phyloP scores from a whole-genome alignment of 2,113 vertebrate species.

The Sander lucioperca region DNA sequence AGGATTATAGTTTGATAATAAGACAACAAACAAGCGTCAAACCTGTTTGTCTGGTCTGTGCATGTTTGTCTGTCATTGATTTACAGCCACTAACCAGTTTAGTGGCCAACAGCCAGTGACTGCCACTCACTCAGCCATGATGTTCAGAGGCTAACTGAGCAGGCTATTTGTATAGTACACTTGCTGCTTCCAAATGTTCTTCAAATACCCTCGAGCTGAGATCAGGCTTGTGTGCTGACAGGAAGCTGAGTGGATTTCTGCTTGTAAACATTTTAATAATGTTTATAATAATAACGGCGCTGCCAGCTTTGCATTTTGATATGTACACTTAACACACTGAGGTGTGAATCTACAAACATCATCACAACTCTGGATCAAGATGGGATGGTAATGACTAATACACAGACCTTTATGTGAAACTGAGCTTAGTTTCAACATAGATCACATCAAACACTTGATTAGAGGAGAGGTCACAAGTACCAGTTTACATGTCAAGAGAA shows the following conservation, averaged over 20 bases:
- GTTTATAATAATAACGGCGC: background rate
- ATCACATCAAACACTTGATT: slow-evolving; percentile 10
- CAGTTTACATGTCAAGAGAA: background rate
- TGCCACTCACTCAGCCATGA: slow-evolving; percentile 25
- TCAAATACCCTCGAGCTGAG: slow-evolving; percentile 53
- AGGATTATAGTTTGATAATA: slow-evolving; percentile 51
- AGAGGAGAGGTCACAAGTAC: background rate
- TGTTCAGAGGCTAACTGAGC: slow-evolving; percentile 37
- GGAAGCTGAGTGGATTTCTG: slow-evolving; percentile 37
- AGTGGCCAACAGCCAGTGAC: slow-evolving; percentile 53
- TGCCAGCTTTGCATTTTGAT: background rate
- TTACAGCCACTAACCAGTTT: slow-evolving; percentile 54
- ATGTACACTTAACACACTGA: slow-evolving; percentile 22
- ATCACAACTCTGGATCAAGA: background rate
- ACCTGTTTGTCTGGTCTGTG: slow-evolving; percentile 60
- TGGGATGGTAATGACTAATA: background rate
- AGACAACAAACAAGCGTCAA: slow-evolving; percentile 45
- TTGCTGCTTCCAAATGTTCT: slow-evolving; percentile 49
- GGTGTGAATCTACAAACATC: background rate
- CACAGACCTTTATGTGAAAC: slow-evolving; percentile 1
- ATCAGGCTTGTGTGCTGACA: slow-evolving; percentile 23
- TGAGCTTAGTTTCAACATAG: slow-evolving; percentile 10
- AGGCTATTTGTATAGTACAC: slow-evolving; percentile 58
- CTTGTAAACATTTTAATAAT: background rate
- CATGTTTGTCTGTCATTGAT: slow-evolving; percentile 61